Evolutionary conservation across 2,113 vertebrate genomes (phyloP), one percentile per base, ranked within the genome.

Genomic region (Okapia johnstoni): DNA sequence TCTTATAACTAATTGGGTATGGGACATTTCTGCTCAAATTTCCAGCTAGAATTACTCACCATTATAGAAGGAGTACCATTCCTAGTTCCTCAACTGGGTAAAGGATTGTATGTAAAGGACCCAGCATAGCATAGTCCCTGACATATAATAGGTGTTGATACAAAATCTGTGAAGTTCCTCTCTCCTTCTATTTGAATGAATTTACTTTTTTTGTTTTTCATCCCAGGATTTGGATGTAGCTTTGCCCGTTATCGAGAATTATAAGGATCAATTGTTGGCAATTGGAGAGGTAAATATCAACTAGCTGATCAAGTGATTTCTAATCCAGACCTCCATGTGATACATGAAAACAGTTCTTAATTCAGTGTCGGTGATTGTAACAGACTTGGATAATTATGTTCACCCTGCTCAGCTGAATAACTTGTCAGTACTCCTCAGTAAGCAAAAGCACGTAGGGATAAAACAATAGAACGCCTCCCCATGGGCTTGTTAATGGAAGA

Each of bases 201-300:
- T 77, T 80, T 55, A 46, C 46, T 46, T 95, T 70, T 96, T 61
- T 93, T 96, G 40, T 94, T 66, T 91, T 95, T 93, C 46, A 88
- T 83, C 81, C 1, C 98, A 99, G 99, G 99, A 99, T 98, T 97
- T 99, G 86, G 99, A 99, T 96, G 98, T 98, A 96, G 99, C 99
- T 1, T 94, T 99, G 46, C 99, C 99, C 0, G 93, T 99, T 93
- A 99, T 99, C 86, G 99, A 99, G 90, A 99, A 98, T 93, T 99
- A 99, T 98, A 99, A 99, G 98, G 99, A 99, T 43, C 99, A 96
- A 2, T 97, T 99, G 97, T 98, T 99, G 97, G 99, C 99, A 61
- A 99, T 99, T 5, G 99, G 99, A 87, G 99, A 99, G 99, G 99
- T 99, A 98, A 99, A 98, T 85, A 66, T 5, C 19, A 28, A 58